These are phyloP conservation scores for Bagarius yarrelli DNA, from an alignment of 2,113 vertebrate genomes.

Conservation along the genomic window DNA sequence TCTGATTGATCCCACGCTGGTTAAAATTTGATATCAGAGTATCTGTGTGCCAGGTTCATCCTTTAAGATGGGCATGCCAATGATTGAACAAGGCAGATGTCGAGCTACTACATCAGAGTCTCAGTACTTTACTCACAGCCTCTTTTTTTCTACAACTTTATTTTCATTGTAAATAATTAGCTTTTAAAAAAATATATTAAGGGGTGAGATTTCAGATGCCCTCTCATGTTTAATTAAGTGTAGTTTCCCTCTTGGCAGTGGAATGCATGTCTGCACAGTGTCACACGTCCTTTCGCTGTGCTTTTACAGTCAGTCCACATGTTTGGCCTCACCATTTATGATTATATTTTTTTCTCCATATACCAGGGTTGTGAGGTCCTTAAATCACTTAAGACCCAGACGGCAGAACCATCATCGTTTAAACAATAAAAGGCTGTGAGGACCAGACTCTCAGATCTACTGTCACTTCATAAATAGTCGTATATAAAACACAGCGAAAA, in stretches of 20 bases:
- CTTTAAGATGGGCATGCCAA: constrained; percentile 4
- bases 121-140: not conserved
- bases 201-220: constrained; percentile 86
- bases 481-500: constrained; percentile 81
- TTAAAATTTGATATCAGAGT: constrained; percentile 26
- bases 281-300: constrained; percentile 78
- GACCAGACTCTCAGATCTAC: constrained; percentile 93
- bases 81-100: constrained; percentile 42
- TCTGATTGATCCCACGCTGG: constrained; percentile 25
- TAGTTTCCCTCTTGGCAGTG: constrained; percentile 90
- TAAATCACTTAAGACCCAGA: constrained; percentile 94
- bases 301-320: constrained; percentile 90
- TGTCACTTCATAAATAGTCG: constrained; percentile 99
- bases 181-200: constrained; percentile 73
- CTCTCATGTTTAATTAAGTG: constrained; percentile 97
- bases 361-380: constrained; percentile 86
- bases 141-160: constrained; percentile 57
- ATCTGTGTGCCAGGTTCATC: constrained; percentile 34
- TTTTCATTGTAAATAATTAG: constrained; percentile 84
- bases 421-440: constrained; percentile 98
- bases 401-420: constrained; percentile 90
- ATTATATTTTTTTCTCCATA: constrained; percentile 74
- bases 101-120: constrained; percentile 4
- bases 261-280: constrained; percentile 97
- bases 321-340: constrained; percentile 98